Percentiles rank a stretch among this genome's conserved stretches.
phyloP scores from a whole-genome alignment of 2,888 invertebrate species.

The Lithophane socia region DNA sequence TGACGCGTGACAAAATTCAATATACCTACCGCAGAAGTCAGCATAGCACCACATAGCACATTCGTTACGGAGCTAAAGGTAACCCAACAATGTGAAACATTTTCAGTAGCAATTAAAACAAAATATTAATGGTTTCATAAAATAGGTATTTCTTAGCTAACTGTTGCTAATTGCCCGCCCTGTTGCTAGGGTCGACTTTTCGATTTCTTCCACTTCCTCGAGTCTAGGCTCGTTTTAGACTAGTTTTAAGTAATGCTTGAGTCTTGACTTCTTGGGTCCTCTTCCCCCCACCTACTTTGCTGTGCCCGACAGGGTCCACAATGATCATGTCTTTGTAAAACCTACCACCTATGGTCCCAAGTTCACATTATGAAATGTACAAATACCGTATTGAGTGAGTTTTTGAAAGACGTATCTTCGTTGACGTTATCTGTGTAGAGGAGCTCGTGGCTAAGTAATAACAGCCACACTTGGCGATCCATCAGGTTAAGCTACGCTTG shows the following conservation, averaged over 20 bases:
- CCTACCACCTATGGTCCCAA: no score
- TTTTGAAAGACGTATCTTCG: background rate
- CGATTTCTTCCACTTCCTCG: background rate
- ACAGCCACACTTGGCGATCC: no score
- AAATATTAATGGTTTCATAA: background rate
- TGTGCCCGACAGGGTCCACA: no score
- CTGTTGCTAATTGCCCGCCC: background rate
- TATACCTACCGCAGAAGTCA: background rate
- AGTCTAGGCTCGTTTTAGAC: background rate
- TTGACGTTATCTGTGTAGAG: background rate
- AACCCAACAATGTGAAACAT: conserved; percentile 8
- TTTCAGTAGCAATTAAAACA: conserved; percentile 12
- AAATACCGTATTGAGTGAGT: background rate
- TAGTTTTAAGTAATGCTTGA: background rate
- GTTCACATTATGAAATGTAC: no score
- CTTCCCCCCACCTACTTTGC: no score
- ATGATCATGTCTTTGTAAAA: no score
- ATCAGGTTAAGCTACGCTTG: no score
- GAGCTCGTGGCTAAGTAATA: no score
- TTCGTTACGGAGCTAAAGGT: conserved; percentile 22
- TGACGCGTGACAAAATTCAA: conserved; percentile 26
- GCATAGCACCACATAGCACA: conserved; percentile 8
- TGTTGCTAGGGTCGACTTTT: background rate
- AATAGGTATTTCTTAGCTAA: background rate
- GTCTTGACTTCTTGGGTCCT: background rate